Evolutionary conservation across 2,113 vertebrate genomes (phyloP), one percentile per base, ranked within the genome.

Genomic region (Rhombomys opimus): DNA sequence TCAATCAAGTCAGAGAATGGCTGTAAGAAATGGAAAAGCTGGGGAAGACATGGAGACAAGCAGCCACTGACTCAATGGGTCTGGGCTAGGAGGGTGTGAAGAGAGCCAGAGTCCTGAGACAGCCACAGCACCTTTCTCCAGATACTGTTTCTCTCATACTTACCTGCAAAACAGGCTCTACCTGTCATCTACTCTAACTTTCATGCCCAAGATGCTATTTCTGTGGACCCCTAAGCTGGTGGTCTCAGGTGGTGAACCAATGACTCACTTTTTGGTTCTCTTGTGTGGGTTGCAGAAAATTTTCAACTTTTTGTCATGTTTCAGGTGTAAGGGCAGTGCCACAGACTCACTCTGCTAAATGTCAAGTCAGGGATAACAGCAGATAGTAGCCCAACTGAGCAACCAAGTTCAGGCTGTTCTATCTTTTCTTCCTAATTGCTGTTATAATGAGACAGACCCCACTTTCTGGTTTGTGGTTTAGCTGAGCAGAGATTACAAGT

Each of bases 31-130:
- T 41, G 5, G 46, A 54, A 59, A 59, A 84, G 17, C 6, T 23
- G 22, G 35, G 15, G 0, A 17, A 32, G 50, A 78, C 52, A 38
- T 35, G 54, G 32, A 96, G 1, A 35, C 25, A 50, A 84, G 57
- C 10, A 50, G 67, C 52, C 1, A 5, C 38, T 63, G 91, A 14
- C 12, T 84, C 20, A 32, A 12, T 46, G 68, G 17, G 6, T 5
- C 0, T 0, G 6, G 27, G 3, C 2, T 73, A 15, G 9, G 30
- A n/a, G 0, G 15, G 7, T 14, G 4, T 7, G 12, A 41, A 4
- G 14, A 46, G 50, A 73, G 23, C 7, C 30, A 4, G 7, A 81
- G 9, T 6, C 35, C 2, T 32, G 72, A 67, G 7, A 70, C 15
- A 1, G 32, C 38, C 8, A 0, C 3, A 8, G 4, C 32, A 61